Base-by-base conservation (phyloP, 2,888 invertebrate species). In the Drosophila fulvimacula region DNA sequence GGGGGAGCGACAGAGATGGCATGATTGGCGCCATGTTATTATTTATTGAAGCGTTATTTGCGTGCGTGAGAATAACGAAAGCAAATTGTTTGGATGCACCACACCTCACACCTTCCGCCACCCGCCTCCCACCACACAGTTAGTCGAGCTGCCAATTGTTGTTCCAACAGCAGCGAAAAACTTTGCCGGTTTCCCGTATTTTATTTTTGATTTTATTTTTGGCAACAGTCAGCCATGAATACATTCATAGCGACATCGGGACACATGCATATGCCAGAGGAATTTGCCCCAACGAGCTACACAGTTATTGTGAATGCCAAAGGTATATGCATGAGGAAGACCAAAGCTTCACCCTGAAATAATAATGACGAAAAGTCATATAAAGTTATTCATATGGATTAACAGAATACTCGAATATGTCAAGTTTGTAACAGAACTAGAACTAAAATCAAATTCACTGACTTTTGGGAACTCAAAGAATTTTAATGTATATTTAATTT, bases 41-140 rank as follows among this genome's bases (percentile, higher is more conserved):
- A 82, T 85, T 88, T 85, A 78, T 85, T 70, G 63, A 80, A 85
- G 61, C 60, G 58, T 73, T 56, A 63, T 59, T 58, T 70, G 64
- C 67, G 65, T 63, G 57, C 66, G 34, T 67, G 49, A 62, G 63
- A 73, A 76, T 62, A 81, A 58, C 48, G 39, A 74, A 78, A 70
- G 30, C 49, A 75, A 73, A 65, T 68, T 65, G 57, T 75, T 68
- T 64, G 59, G 48, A 55, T 58, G 38, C 46, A 56, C 24, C 39
- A 36, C 30, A 17, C 11, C 46, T 17, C 48, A 30, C 38, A 41
- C 49, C 13, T 17, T 5, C 39, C 21, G 13, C 3, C 42, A 0
- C 19, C 6, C 41, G 19, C 10, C 39, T 10, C 5, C 5, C 41
- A 41, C 13, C 2, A 5, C 41, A 39, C 51, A 39, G 13, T 41